phyloP scores from a whole-genome alignment of 2,797 vertebrate species.

The Spinibarbus caldwelli region DNA sequence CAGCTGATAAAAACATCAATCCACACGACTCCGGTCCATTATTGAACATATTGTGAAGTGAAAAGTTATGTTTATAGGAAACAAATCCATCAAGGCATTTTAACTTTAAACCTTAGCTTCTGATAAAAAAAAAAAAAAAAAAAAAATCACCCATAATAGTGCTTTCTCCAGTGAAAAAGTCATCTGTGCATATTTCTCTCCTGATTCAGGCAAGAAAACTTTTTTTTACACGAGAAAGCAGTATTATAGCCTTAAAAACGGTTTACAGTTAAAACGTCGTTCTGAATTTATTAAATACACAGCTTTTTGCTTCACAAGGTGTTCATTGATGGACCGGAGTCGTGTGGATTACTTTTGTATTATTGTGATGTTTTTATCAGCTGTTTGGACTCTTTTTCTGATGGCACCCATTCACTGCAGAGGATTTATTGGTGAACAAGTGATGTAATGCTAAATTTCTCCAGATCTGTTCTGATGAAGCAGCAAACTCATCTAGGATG shows the following conservation, averaged over 20 bases:
- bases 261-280: background rate
- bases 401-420: background rate
- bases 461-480: background rate
- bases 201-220: background rate
- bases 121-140: no score
- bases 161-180: background rate
- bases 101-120: background rate
- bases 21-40: background rate
- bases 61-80: background rate
- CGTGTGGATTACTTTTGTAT: background rate
- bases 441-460: background rate
- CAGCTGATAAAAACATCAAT: background rate
- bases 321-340: background rate
- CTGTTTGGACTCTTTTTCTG: background rate
- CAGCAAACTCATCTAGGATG: background rate
- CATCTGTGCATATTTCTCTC: background rate
- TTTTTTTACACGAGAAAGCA: background rate
- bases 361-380: background rate
- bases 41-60: background rate
- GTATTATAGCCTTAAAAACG: background rate
- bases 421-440: background rate
- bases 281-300: background rate
- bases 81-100: background rate
- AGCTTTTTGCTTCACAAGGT: background rate
- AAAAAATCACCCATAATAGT: background rate